Evolutionary conservation across 2,797 vertebrate genomes (phyloP), one percentile per base, ranked within the genome.

Genomic region (Sebastes trivittatus): DNA sequence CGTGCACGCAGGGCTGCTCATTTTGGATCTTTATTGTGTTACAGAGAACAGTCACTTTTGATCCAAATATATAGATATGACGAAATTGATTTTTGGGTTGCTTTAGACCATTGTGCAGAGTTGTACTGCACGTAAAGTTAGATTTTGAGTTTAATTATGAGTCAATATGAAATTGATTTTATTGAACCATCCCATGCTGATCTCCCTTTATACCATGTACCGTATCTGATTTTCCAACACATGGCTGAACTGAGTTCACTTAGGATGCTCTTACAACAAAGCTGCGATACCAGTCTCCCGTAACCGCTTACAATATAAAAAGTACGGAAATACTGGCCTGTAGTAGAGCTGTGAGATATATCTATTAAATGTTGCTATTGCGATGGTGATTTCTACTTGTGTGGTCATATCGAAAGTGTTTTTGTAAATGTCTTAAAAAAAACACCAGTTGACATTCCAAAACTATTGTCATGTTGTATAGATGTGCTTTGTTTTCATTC

Each of bases 11-110:
- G 36, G 34, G 52, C 61, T 42, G 71, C 75, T 89, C 29, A 72
- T 75, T 80, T 78, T 75, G 66, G 68, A 62, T 63, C 66, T 68
- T 30, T 64, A 59, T 78, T 74, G 59, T 36, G 34, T 52, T 62
- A 30, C 59, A 22, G 36, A 60, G 29, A 54, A 64, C 34, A 9
- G 16, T 30, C 49, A 52, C 23, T 67, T 74, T 79, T 87, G 25
- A 65, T 61, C 27, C 23, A 56, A 55, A 75, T 86, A 56, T 77
- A 66, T 1, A 38, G 62, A 75, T 58, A 6, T 5, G 7, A 11
- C 3, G 3, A 23, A 30, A 68, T 67, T 3, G 25, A 46, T 80
- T 67, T 80, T 22, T 46, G 46, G 16, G 27, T 49, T 5, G 11
- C 42, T 67, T 29, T 7, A 16, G 60, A 36, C n/a, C 34, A 27